These are phyloP conservation scores for Clusia tigrina DNA, from an alignment of 2,888 invertebrate genomes.

Conservation along the genomic window DNA sequence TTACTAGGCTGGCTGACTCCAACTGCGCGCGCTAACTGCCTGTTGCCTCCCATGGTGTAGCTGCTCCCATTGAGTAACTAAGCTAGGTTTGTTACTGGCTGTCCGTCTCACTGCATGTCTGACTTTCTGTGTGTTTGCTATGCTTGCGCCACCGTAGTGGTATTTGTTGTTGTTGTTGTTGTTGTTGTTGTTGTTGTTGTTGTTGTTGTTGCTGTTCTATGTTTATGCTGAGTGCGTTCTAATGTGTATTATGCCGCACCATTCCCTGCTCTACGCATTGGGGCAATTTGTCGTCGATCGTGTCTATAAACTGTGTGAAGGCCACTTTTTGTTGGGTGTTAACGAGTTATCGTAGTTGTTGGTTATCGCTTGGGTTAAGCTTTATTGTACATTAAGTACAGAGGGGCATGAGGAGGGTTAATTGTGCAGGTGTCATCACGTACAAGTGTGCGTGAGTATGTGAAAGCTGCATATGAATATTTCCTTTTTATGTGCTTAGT, in stretches of 20 bases:
- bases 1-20: background rate
- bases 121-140: background rate
- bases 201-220: conserved; percentile 16
- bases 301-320: conserved; percentile 36
- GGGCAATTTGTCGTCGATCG: conserved; percentile 24
- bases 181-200: conserved; percentile 8
- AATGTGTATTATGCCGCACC: background rate
- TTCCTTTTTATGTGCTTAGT: too few species aligned
- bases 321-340: conserved; percentile 26
- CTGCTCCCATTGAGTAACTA: background rate
- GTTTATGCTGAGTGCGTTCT: conserved; percentile 28
- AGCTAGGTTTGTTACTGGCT: conserved; percentile 7
- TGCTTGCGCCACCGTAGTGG: conserved; percentile 1
- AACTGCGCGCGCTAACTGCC: conserved; percentile 21
- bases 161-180: background rate
- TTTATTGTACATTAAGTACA: too few species aligned
- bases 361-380: too few species aligned
- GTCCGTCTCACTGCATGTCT: background rate
- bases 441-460: too few species aligned
- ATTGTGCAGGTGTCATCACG: too few species aligned
- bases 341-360: conserved; percentile 18
- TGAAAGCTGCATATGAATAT: too few species aligned
- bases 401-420: too few species aligned
- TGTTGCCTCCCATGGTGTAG: too few species aligned
- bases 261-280: conserved; percentile 10